phyloP scores from a whole-genome alignment of 2,888 invertebrate species.

The Cenopis cana region DNA sequence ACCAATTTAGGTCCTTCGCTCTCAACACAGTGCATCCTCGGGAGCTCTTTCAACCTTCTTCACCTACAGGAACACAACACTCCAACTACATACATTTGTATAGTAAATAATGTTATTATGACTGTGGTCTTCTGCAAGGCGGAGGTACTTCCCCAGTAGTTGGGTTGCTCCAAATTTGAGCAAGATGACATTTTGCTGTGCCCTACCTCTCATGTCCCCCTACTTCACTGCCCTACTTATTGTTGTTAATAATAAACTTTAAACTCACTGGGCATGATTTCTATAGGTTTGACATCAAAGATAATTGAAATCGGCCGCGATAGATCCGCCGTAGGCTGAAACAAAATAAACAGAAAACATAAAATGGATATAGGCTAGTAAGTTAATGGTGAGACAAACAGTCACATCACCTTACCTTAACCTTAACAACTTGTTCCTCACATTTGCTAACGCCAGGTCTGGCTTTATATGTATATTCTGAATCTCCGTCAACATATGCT shows the following conservation, averaged over 20 bases:
- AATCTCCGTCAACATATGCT: slow-evolving; percentile 63
- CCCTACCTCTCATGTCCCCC: no score
- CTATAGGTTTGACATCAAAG: slow-evolving; percentile 60
- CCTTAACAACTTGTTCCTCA: slow-evolving; percentile 68
- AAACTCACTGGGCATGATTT: slow-evolving; percentile 59
- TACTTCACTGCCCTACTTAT: no score
- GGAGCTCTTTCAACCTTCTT: no score
- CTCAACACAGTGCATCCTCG: no score
- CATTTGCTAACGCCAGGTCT: slow-evolving; percentile 65
- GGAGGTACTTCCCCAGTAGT: no score
- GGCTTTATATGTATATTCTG: slow-evolving; percentile 59
- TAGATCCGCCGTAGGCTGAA: slow-evolving; percentile 72
- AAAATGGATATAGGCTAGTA: background rate
- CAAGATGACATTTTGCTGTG: no score
- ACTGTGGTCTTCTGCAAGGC: no score
- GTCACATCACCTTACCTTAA: slow-evolving; percentile 61
- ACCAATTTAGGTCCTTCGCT: no score
- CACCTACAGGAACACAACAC: no score
- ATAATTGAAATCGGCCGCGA: slow-evolving; percentile 70
- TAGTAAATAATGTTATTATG: no score
- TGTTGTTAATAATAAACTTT: background rate
- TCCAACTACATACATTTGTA: no score
- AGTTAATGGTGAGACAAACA: background rate
- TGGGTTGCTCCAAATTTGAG: no score
- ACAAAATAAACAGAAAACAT: slow-evolving; percentile 42